phyloP scores from a whole-genome alignment of 2,113 vertebrate species.

The Symphodus melops region DNA sequence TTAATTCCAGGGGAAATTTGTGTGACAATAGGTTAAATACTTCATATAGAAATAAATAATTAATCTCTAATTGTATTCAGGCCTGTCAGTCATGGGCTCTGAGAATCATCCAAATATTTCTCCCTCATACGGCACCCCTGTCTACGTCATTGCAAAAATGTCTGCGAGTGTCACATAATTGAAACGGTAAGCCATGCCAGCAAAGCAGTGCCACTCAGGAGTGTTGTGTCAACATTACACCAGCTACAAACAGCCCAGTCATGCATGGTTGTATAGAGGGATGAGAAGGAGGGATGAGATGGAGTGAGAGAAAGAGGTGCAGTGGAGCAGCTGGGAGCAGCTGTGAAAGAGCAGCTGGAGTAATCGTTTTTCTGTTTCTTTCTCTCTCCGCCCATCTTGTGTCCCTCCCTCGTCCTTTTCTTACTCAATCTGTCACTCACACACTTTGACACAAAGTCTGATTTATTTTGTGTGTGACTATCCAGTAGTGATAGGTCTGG shows the following conservation, averaged over 20 bases:
- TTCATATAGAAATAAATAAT: too few relatives aligned
- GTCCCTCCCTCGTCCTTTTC: conserved; percentile 9
- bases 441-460: conserved; percentile 6
- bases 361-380: conserved; percentile 54
- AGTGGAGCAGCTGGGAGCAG: conserved; percentile 65
- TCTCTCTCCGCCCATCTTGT: not conserved
- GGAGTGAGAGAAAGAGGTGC: conserved; percentile 56
- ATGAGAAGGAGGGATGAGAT: conserved; percentile 36
- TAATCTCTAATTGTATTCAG: too few relatives aligned
- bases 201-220: conserved; percentile 36
- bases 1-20: too few relatives aligned
- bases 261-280: conserved; percentile 28
- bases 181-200: conserved; percentile 19
- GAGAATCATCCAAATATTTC: too few relatives aligned
- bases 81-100: too few relatives aligned
- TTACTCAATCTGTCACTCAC: conserved; percentile 21
- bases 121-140: conserved; percentile 1
- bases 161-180: not conserved
- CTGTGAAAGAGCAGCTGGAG: conserved; percentile 70
- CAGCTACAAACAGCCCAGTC: conserved; percentile 55
- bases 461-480: not conserved
- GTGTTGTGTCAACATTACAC: conserved; percentile 54
- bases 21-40: too few relatives aligned
- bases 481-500: not conserved
- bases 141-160: not conserved